phyloP scores from a whole-genome alignment of 2,888 invertebrate genomes.

The Ditula angustiorana region DNA sequence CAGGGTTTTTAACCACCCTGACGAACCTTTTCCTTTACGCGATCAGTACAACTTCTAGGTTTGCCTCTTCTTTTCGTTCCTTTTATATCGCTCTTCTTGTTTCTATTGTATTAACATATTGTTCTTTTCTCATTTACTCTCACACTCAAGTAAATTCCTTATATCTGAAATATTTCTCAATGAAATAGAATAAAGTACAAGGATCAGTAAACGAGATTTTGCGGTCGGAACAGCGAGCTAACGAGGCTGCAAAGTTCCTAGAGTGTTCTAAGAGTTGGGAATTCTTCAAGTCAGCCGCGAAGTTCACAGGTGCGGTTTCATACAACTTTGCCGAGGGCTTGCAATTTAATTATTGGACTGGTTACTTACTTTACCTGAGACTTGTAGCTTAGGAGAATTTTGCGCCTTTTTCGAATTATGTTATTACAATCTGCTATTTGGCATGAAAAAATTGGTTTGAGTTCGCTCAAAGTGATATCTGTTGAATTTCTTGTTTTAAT shows the following conservation, averaged over 20 bases:
- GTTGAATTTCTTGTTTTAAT: too few species aligned
- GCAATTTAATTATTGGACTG: conserved; percentile 63
- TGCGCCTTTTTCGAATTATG: background rate
- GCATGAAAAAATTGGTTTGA: too few species aligned
- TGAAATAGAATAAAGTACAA: conserved; percentile 76
- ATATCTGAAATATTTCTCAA: background rate
- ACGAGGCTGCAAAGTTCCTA: conserved; percentile 75
- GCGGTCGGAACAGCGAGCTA: conserved; percentile 67
- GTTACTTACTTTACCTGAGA: background rate
- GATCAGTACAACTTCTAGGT: too few species aligned
- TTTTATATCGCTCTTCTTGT: too few species aligned
- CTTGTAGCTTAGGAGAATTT: background rate
- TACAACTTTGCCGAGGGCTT: conserved; percentile 52
- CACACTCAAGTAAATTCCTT: too few species aligned
- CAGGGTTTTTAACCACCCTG: too few species aligned
- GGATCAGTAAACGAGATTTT: conserved; percentile 80
- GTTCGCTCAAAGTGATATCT: too few species aligned
- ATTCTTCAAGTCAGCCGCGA: conserved; percentile 69
- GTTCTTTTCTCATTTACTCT: too few species aligned
- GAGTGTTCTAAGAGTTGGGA: conserved; percentile 60
- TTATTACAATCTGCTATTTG: too few species aligned
- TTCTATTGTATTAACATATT: too few species aligned
- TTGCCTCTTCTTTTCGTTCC: too few species aligned
- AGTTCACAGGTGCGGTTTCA: conserved; percentile 62
- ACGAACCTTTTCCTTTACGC: too few species aligned